Evolutionary conservation across 2,797 vertebrate species (phyloP).

Genomic region (Cottoperca gobio): DNA sequence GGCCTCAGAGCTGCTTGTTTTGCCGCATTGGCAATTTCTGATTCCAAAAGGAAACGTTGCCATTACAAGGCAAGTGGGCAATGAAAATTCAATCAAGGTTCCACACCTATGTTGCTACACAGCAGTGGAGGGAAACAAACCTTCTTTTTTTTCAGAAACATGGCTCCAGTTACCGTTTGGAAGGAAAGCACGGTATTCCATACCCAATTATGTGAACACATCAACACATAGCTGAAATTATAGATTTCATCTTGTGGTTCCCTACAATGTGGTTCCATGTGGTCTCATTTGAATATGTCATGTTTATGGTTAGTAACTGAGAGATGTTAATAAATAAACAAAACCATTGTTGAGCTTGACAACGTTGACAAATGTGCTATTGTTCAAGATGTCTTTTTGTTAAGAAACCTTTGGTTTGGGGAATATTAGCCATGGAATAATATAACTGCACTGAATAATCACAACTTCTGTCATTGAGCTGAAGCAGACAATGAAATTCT

Average conservation of each 20-base stretch:
- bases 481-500: slow-evolving; percentile 49
- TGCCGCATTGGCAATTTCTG: slow-evolving; percentile 59
- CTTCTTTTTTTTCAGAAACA: slow-evolving; percentile 16
- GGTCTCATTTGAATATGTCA: slow-evolving; percentile 50
- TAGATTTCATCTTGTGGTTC: slow-evolving; percentile 53
- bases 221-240: slow-evolving; percentile 53
- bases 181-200: slow-evolving; percentile 39
- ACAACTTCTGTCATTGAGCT: slow-evolving; percentile 21
- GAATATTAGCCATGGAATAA: slow-evolving; percentile 9
- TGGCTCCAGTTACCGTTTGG: slow-evolving; percentile 46
- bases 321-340: slow-evolving; percentile 56
- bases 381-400: slow-evolving; percentile 52
- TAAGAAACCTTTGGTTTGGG: slow-evolving; percentile 36
- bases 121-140: slow-evolving; percentile 42
- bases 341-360: slow-evolving; percentile 40
- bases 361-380: slow-evolving; percentile 38
- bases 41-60: slow-evolving; percentile 65
- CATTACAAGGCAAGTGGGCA: slow-evolving; percentile 71
- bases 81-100: slow-evolving; percentile 68
- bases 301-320: slow-evolving; percentile 50
- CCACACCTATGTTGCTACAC: slow-evolving; percentile 56
- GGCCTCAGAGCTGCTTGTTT: slow-evolving; percentile 42
- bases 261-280: too few relatives aligned
- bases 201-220: slow-evolving; percentile 58
- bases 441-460: slow-evolving; percentile 28